Evolutionary conservation across 2,888 invertebrate genomes (phyloP).

Genomic region (Phragmatobia fuliginosa): DNA sequence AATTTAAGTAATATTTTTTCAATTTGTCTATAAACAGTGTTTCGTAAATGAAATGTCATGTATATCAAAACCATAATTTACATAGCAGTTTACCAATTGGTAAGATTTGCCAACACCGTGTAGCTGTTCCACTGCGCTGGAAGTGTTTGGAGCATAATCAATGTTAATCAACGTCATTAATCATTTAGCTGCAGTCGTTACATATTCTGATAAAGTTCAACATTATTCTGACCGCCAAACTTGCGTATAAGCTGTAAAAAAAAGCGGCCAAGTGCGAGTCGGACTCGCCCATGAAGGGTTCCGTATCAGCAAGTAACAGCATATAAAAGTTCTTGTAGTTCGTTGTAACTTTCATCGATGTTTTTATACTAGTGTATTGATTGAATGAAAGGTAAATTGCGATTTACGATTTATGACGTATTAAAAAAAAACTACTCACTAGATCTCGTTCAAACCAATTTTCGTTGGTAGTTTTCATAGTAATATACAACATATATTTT

Average conservation of each 20-base stretch:
- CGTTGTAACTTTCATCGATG: no score
- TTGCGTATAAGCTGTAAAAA: constrained; percentile 29
- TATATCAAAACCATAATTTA: constrained; percentile 34
- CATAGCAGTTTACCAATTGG: constrained; percentile 40
- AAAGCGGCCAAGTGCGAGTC: no score
- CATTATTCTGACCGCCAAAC: constrained; percentile 25
- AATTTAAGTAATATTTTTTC: background rate
- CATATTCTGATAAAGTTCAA: background rate
- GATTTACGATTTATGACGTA: no score
- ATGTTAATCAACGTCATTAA: constrained; percentile 37
- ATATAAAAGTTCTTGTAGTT: no score
- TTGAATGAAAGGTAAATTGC: no score
- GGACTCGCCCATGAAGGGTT: no score
- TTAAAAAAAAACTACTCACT: no score
- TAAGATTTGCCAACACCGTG: constrained; percentile 22
- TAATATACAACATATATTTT: no score
- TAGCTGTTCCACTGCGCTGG: constrained; percentile 21
- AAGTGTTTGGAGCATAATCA: constrained; percentile 29
- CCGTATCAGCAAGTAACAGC: no score
- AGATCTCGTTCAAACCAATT: no score
- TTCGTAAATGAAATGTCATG: constrained; percentile 34
- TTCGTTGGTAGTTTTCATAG: no score
- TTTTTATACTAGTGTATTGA: no score
- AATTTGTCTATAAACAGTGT: constrained; percentile 32
- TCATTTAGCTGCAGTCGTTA: constrained; percentile 29